Conservation (phyloP, 1,140 invertebrate species). For the Drosophila asahinai region DNA sequence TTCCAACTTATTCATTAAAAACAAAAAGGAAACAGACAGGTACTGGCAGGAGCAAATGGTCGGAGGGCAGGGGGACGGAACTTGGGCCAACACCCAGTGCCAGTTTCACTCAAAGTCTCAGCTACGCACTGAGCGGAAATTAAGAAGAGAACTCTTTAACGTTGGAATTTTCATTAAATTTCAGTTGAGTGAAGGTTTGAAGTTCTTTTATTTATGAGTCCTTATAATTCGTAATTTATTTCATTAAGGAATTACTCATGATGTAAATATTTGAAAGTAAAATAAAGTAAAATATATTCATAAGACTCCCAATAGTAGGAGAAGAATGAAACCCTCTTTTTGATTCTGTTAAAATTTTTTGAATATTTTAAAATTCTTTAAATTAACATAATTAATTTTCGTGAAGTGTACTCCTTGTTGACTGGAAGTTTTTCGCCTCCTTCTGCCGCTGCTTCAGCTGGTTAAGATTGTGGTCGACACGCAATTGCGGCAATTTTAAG, state of each 20-base stretch:
- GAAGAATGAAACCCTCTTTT: no score
- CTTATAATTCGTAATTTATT: neutral
- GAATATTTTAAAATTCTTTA: neutral
- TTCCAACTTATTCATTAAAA: slow-evolving; percentile 81
- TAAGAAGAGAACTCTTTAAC: neutral
- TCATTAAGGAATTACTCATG: neutral
- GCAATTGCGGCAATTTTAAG: slow-evolving; percentile 80
- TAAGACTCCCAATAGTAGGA: no score
- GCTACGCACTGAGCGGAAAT: slow-evolving; percentile 2
- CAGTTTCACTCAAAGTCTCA: slow-evolving; percentile 7
- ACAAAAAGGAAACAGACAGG: slow-evolving; percentile 69
- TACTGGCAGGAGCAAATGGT: slow-evolving; percentile 27
- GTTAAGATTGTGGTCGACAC: slow-evolving; percentile 81
- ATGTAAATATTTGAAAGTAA: neutral
- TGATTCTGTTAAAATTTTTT: no score
- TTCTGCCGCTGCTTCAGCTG: slow-evolving; percentile 40
- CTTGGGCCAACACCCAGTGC: slow-evolving; percentile 45
- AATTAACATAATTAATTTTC: neutral
- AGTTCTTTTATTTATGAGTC: neutral
- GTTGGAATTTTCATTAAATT: neutral
- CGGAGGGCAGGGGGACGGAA: slow-evolving; percentile 10
- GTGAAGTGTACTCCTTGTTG: slow-evolving; percentile 30
- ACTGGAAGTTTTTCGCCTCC: slow-evolving; percentile 54
- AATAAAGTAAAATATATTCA: neutral
- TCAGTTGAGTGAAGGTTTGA: neutral